A percentile compares a stretch with the other conserved stretches of the same genome.
Evolutionary conservation across 2,888 invertebrate genomes (phyloP).

Genomic region (Drosophila histrio): DNA sequence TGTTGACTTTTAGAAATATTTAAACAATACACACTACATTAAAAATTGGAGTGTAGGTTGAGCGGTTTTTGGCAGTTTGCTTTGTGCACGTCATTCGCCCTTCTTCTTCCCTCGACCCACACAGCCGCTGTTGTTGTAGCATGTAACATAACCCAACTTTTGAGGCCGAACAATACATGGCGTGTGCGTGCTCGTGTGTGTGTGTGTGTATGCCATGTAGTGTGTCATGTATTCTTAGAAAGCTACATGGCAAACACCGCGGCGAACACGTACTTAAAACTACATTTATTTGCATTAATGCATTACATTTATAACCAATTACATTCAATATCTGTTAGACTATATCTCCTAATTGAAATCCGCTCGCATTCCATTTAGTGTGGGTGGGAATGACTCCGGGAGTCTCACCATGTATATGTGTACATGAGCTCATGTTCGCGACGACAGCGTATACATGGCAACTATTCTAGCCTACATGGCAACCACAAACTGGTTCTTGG

Average conservation of each 20-base stretch:
- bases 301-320: not conserved
- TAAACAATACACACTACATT: not conserved
- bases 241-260: constrained; percentile 53
- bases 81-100: constrained; percentile 54
- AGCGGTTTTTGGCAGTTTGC: constrained; percentile 26
- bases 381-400: constrained; percentile 11
- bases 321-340: not conserved
- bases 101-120: constrained; percentile 22
- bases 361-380: not conserved
- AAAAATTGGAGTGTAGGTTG: too few species aligned
- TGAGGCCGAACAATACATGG: constrained; percentile 55
- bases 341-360: not conserved
- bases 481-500: constrained; percentile 52
- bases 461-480: constrained; percentile 56
- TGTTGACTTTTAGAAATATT: not conserved
- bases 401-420: constrained; percentile 63
- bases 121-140: constrained; percentile 34
- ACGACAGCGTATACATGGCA: constrained; percentile 43
- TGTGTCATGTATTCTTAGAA: constrained; percentile 49
- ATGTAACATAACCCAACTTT: constrained; percentile 65
- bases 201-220: constrained; percentile 52
- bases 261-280: constrained; percentile 18
- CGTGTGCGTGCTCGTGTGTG: constrained; percentile 26
- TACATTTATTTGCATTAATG: not conserved
- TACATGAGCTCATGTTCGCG: not conserved